Conservation (phyloP, 1,140 invertebrate genomes). For the Drosophila rufa region DNA sequence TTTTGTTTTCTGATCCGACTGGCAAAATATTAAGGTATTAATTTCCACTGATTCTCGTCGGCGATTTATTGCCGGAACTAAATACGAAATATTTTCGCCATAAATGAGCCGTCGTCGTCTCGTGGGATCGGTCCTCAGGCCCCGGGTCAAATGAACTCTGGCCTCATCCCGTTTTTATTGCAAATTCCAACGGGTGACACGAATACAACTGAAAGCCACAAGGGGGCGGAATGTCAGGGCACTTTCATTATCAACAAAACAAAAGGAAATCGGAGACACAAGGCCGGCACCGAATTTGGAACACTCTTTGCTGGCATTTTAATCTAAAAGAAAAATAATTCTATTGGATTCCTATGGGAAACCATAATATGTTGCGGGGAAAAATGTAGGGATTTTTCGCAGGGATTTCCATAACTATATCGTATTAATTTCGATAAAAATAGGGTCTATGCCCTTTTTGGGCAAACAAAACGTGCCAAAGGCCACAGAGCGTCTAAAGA, state of each 20-base stretch:
- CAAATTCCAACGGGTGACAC: constrained; percentile 18
- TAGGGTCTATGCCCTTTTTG: constrained; percentile 2
- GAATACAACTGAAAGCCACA: constrained; percentile 8
- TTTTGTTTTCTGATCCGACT: not conserved
- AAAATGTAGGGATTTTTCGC: too few species aligned
- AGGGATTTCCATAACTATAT: not conserved
- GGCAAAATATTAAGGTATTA: not conserved
- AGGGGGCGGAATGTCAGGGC: constrained; percentile 29
- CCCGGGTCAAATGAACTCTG: constrained; percentile 10
- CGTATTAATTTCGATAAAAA: not conserved
- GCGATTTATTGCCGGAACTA: not conserved
- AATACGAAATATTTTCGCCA: not conserved
- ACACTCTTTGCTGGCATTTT: not conserved
- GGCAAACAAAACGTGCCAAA: constrained; percentile 41
- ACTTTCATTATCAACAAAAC: constrained; percentile 42
- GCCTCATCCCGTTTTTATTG: constrained; percentile 21
- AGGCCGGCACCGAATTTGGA: not conserved
- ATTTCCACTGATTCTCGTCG: not conserved
- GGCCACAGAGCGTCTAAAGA: constrained; percentile 48
- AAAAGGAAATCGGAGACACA: not conserved
- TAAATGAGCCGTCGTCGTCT: not conserved
- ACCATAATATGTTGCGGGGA: too few species aligned
- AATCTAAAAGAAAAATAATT: too few species aligned
- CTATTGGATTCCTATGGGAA: too few species aligned
- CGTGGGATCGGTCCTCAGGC: not conserved